Percentiles rank a stretch among this genome's conserved stretches.
Evolutionary conservation across 2,113 vertebrate genomes (phyloP).

Genomic region (Perca flavescens): DNA sequence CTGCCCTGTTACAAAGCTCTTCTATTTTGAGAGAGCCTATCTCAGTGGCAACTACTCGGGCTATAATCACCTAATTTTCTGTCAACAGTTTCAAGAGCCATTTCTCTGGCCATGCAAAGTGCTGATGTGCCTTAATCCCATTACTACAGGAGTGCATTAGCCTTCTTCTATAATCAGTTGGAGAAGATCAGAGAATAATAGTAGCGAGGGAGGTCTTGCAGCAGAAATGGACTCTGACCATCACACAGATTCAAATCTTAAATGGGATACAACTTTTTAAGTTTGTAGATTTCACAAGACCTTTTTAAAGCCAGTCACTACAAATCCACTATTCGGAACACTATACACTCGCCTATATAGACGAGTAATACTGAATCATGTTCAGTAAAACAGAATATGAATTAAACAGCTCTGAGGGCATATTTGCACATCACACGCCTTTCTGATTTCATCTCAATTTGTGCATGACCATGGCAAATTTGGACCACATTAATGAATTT

Average conservation of each 20-base stretch:
- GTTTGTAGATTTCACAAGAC: constrained; percentile 1
- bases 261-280: background rate
- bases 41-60: background rate
- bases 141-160: constrained; percentile 9
- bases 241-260: background rate
- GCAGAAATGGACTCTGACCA: background rate
- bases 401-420: background rate
- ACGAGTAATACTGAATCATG: background rate
- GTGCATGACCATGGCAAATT: background rate
- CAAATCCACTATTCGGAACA: background rate
- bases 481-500: background rate
- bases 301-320: background rate
- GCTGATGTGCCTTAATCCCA: constrained; percentile 4
- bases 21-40: constrained; percentile 39
- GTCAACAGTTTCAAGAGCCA: constrained; percentile 11
- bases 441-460: constrained; percentile 13
- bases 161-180: background rate
- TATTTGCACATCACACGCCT: constrained; percentile 13
- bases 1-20: constrained; percentile 31
- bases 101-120: constrained; percentile 2
- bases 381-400: background rate
- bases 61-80: constrained; percentile 26
- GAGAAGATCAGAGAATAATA: constrained; percentile 7
- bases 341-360: background rate
- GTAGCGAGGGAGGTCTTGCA: background rate